These are phyloP conservation scores for Argyresthia albistria DNA, from an alignment of 2,888 invertebrate genomes.

Conservation along the genomic window DNA sequence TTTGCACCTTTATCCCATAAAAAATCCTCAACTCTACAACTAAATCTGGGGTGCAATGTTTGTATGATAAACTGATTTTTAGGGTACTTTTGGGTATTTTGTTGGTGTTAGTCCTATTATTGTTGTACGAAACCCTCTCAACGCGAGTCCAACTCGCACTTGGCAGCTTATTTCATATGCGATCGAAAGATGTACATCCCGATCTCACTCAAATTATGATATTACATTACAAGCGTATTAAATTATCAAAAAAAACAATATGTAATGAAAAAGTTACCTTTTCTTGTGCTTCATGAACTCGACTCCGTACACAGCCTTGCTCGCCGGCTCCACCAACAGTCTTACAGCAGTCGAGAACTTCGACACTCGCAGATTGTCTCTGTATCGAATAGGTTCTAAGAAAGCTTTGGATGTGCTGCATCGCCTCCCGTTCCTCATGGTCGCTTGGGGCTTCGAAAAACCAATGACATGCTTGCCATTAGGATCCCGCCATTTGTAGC, in stretches of 20 bases:
- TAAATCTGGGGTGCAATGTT: too few relatives aligned
- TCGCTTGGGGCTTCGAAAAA: slow-evolving; percentile 81
- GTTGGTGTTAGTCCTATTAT: too few relatives aligned
- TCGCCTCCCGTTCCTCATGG: slow-evolving; percentile 78
- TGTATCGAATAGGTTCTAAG: slow-evolving; percentile 74
- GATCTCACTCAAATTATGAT: too few relatives aligned
- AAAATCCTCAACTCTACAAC: too few relatives aligned
- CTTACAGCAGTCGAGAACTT: slow-evolving; percentile 78
- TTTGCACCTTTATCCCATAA: too few relatives aligned
- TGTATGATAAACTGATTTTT: too few relatives aligned
- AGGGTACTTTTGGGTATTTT: too few relatives aligned
- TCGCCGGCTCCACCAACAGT: slow-evolving; percentile 75
- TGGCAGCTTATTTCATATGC: too few relatives aligned
- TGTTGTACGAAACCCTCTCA: too few relatives aligned
- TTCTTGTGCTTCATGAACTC: slow-evolving; percentile 76
- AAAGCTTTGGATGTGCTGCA: slow-evolving; percentile 88
- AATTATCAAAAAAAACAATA: background rate
- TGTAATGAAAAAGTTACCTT: slow-evolving; percentile 30
- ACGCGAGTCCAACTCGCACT: too few relatives aligned
- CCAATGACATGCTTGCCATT: slow-evolving; percentile 77
- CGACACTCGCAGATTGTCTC: slow-evolving; percentile 80
- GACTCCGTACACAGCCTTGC: slow-evolving; percentile 76
- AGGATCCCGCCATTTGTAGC: slow-evolving; percentile 80
- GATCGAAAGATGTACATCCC: too few relatives aligned
- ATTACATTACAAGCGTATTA: background rate